Evolutionary conservation across 2,888 invertebrate species (phyloP).

Genomic region (Dicycla oo): DNA sequence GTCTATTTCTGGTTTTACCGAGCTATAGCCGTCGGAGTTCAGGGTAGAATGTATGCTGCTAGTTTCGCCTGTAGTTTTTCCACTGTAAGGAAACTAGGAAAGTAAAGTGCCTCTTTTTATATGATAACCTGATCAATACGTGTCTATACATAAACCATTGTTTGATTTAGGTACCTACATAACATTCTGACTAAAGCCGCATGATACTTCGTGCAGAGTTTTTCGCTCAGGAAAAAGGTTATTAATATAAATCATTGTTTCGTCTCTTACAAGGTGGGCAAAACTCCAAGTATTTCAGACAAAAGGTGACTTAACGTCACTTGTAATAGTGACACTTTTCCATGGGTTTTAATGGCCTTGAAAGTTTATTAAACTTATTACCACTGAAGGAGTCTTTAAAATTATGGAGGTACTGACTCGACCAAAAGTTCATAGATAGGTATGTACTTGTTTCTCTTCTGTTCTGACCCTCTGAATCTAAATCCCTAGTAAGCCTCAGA

Average conservation of each 20-base stretch:
- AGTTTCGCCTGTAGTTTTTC: background rate
- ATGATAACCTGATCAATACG: background rate
- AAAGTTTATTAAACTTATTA: background rate
- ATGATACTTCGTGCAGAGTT: slow-evolving; percentile 3
- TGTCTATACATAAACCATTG: background rate
- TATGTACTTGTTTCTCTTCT: background rate
- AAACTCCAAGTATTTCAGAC: slow-evolving; percentile 49
- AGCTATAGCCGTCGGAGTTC: slow-evolving; percentile 12
- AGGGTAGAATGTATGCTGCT: background rate
- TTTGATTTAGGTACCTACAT: slow-evolving; percentile 12
- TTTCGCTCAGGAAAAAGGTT: slow-evolving; percentile 42
- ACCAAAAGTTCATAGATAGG: background rate
- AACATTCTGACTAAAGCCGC: slow-evolving; percentile 10
- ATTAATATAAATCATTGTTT: slow-evolving; percentile 57
- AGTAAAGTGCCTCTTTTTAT: background rate
- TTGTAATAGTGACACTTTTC: background rate
- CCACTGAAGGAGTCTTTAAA: background rate
- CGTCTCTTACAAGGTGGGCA: slow-evolving; percentile 52
- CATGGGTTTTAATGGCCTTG: background rate
- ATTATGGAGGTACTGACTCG: background rate
- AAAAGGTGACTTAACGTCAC: slow-evolving; percentile 33
- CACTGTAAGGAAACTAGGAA: background rate
- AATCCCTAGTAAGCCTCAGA: background rate
- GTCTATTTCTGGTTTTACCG: slow-evolving; percentile 16
- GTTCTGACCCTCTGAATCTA: background rate